Evolutionary conservation across 2,113 vertebrate species (phyloP).

Genomic region (Macrotis lagotis): DNA sequence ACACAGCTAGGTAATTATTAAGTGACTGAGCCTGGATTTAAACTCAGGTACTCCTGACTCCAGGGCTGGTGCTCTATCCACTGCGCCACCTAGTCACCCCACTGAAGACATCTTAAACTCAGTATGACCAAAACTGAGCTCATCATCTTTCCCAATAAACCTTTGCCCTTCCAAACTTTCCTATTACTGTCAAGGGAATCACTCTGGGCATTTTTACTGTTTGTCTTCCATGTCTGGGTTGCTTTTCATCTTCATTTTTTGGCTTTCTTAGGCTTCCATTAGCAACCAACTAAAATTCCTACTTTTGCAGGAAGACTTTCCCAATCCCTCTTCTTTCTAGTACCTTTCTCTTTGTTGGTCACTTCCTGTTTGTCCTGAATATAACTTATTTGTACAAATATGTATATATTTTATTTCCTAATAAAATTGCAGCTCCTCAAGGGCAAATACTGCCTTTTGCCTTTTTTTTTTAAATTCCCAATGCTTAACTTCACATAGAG

Average conservation of each 20-base stretch:
- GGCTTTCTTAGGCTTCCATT: background rate
- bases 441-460: background rate
- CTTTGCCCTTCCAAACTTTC: background rate
- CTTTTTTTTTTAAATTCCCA: background rate
- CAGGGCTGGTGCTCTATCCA: too few relatives aligned
- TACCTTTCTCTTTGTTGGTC: background rate
- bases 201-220: background rate
- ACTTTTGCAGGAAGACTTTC: background rate
- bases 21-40: too few relatives aligned
- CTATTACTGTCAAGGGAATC: background rate
- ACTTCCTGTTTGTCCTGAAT: background rate
- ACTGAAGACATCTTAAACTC: background rate
- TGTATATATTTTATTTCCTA: background rate
- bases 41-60: too few relatives aligned
- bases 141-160: background rate
- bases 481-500: background rate
- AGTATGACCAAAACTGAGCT: background rate
- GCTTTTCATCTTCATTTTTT: background rate
- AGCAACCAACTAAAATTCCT: background rate
- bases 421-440: background rate
- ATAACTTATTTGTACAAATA: background rate
- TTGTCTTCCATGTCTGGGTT: background rate
- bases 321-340: background rate
- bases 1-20: too few relatives aligned
- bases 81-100: too few relatives aligned